Conservation (phyloP, 2,888 invertebrate genomes). For the Acleris laterana region DNA sequence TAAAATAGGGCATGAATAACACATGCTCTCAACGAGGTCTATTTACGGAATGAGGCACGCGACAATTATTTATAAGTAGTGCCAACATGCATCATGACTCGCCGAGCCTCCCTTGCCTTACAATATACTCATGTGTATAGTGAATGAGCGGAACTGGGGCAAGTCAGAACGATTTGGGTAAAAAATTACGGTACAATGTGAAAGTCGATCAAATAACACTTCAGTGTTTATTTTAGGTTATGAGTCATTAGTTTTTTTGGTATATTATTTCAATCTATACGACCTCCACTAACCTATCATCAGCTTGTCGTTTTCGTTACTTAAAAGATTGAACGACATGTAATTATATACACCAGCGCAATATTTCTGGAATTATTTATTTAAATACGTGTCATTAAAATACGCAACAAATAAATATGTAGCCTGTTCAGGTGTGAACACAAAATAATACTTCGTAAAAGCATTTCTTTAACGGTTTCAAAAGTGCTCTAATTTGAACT, state of each 20-base stretch:
- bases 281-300: conserved; percentile 1
- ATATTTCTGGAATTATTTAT: too few species aligned
- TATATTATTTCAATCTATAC: background rate
- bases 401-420: too few species aligned
- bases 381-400: too few species aligned
- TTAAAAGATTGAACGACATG: too few species aligned
- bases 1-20: conserved; percentile 32
- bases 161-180: background rate
- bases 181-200: too few species aligned
- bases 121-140: conserved; percentile 9
- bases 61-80: conserved; percentile 38
- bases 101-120: conserved; percentile 9
- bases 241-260: too few species aligned
- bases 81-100: conserved; percentile 22
- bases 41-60: conserved; percentile 33
- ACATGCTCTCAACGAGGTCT: conserved; percentile 33
- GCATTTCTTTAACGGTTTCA: background rate
- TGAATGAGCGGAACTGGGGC: background rate
- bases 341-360: too few species aligned
- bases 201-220: too few species aligned
- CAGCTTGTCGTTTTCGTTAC: background rate
- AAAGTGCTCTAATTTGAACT: conserved; percentile 11
- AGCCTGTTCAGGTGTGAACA: too few species aligned
- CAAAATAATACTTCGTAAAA: background rate
- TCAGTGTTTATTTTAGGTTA: too few species aligned